A percentile compares a stretch with the other conserved stretches of the same genome.
Evolutionary conservation across 2,113 vertebrate genomes (phyloP).

Genomic region (Percina caprodes): DNA sequence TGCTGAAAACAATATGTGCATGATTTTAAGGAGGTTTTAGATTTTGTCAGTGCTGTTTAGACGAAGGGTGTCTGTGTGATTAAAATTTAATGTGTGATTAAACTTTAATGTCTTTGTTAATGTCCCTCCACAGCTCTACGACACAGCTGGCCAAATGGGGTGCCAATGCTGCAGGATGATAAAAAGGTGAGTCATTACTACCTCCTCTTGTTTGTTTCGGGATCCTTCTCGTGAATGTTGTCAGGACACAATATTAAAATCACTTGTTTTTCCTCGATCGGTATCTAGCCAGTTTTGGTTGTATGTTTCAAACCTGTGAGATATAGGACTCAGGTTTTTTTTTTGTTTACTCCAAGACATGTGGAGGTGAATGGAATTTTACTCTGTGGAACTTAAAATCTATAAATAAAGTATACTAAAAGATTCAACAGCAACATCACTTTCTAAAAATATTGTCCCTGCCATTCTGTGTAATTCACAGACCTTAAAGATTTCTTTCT

Average conservation of each 20-base stretch:
- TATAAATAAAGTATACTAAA: not conserved
- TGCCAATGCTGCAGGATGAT: constrained; percentile 98
- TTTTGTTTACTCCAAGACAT: not conserved
- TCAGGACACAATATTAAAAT: not conserved
- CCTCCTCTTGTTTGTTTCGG: not conserved
- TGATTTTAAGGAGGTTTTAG: not conserved
- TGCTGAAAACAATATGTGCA: not conserved
- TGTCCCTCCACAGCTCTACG: constrained; percentile 72
- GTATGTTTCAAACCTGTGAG: not conserved
- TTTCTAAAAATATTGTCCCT: not conserved
- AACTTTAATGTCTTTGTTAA: constrained; percentile 46
- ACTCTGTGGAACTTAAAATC: not conserved
- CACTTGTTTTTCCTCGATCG: not conserved
- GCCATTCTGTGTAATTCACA: not conserved
- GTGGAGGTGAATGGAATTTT: not conserved
- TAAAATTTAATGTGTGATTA: constrained; percentile 35
- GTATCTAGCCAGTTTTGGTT: not conserved
- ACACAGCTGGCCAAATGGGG: constrained; percentile 93
- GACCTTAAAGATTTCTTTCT: not conserved
- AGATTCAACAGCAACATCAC: not conserved
- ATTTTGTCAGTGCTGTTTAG: not conserved
- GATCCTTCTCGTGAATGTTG: not conserved
- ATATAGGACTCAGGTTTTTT: not conserved
- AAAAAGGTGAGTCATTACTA: constrained; percentile 88
- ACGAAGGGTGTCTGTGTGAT: constrained; percentile 7